A percentile compares a stretch with the other conserved stretches of the same genome.
phyloP scores from a whole-genome alignment of 2,888 invertebrate species.

The Plebejus argus region DNA sequence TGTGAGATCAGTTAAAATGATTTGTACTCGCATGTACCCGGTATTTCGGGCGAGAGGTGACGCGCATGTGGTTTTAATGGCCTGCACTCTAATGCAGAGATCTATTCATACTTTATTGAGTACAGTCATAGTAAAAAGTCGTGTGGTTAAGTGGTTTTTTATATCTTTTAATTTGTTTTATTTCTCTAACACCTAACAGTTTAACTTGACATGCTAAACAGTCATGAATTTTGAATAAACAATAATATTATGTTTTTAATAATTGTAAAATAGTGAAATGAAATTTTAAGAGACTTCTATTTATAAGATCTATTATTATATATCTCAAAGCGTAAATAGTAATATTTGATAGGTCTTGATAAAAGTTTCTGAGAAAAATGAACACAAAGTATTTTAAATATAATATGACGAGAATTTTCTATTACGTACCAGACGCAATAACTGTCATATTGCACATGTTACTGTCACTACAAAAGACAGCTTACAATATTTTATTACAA shows the following conservation, averaged over 20 bases:
- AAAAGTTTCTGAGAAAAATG: not conserved
- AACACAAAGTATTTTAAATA: not conserved
- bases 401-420: not conserved
- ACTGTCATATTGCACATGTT: not conserved
- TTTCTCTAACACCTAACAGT: too few species aligned
- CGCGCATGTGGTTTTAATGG: constrained; percentile 75
- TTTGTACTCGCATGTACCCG: constrained; percentile 13
- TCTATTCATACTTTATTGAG: constrained; percentile 38
- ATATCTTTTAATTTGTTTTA: not conserved
- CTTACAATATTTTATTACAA: constrained; percentile 18
- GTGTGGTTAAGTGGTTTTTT: constrained; percentile 9
- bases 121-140: too few species aligned
- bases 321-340: not conserved
- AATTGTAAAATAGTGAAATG: too few species aligned
- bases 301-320: not conserved
- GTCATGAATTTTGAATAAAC: too few species aligned
- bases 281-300: too few species aligned
- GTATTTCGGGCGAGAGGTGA: constrained; percentile 51
- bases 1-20: constrained; percentile 16
- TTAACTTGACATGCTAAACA: too few species aligned
- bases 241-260: too few species aligned
- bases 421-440: not conserved
- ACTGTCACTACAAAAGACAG: not conserved
- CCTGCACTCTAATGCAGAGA: constrained; percentile 68
- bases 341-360: not conserved